A percentile compares a stretch with the other conserved stretches of the same genome.
Conservation (phyloP, 2,888 invertebrate genomes). For the Aphidius colemani region DNA sequence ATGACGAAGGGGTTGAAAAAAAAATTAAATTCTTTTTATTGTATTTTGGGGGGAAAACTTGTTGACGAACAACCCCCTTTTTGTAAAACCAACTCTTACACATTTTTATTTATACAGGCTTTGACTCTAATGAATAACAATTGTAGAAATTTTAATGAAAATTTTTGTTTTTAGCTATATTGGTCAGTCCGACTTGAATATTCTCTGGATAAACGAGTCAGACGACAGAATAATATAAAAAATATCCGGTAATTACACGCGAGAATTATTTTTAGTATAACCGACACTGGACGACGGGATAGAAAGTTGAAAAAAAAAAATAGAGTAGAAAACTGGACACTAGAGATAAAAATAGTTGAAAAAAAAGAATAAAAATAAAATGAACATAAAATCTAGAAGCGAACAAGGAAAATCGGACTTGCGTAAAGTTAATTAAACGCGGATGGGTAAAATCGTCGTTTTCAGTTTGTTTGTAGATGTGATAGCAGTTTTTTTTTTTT, state of each 20-base stretch:
- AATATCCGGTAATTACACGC: background rate
- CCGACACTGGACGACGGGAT: too few relatives aligned
- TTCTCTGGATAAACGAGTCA: too few relatives aligned
- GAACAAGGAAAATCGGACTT: background rate
- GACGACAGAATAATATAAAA: background rate
- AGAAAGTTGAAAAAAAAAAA: constrained; percentile 22
- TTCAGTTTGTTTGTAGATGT: too few relatives aligned
- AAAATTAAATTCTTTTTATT: too few relatives aligned
- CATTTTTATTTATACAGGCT: background rate
- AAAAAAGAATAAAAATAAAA: background rate
- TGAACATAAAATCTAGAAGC: constrained; percentile 5
- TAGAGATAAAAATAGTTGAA: too few relatives aligned
- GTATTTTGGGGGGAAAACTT: too few relatives aligned
- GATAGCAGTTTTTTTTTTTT: too few relatives aligned
- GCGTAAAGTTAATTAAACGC: background rate
- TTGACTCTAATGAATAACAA: background rate
- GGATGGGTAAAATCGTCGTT: background rate
- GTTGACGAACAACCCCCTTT: too few relatives aligned
- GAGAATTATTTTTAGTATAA: constrained; percentile 2
- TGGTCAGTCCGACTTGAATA: too few relatives aligned
- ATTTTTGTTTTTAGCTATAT: too few relatives aligned
- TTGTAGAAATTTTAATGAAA: too few relatives aligned
- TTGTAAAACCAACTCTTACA: background rate
- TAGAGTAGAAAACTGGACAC: background rate
- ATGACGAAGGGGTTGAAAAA: background rate